phyloP scores from a whole-genome alignment of 2,797 vertebrate genomes.

The Menidia menidia region DNA sequence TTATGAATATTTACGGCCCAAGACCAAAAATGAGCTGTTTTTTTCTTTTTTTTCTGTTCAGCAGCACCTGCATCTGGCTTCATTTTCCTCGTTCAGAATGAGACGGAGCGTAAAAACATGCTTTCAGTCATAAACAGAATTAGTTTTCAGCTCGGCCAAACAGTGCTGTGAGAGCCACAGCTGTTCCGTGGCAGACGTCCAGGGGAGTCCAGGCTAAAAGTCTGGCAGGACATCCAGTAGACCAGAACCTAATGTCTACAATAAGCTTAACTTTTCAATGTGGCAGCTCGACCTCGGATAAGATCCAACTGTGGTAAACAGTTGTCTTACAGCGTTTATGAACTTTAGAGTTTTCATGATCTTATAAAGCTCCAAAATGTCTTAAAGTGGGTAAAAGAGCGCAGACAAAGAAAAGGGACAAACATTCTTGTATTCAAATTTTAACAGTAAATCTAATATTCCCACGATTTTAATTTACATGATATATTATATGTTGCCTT shows the following conservation, averaged over 20 bases:
- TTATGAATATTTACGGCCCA: constrained; percentile 15
- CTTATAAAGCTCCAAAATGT: background rate
- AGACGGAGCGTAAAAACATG: background rate
- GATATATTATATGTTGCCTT: too few relatives aligned
- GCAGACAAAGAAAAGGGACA: too few relatives aligned
- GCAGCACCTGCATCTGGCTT: constrained; percentile 7
- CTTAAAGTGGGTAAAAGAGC: too few relatives aligned
- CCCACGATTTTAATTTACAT: too few relatives aligned
- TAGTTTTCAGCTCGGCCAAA: constrained; percentile 14
- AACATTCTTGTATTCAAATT: too few relatives aligned
- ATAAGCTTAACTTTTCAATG: background rate
- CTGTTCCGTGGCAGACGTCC: constrained; percentile 48
- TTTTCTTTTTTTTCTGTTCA: background rate
- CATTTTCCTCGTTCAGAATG: background rate
- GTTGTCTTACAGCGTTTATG: background rate
- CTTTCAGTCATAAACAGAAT: constrained; percentile 15
- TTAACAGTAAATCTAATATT: too few relatives aligned
- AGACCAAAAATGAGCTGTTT: constrained; percentile 4
- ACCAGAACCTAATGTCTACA: constrained; percentile 25
- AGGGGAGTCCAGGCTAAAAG: constrained; percentile 34
- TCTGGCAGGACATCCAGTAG: constrained; percentile 22
- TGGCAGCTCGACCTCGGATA: background rate
- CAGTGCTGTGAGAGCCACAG: constrained; percentile 36
- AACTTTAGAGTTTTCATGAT: background rate
- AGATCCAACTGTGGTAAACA: background rate